A percentile compares a stretch with the other conserved stretches of the same genome.
phyloP scores from a whole-genome alignment of 2,113 vertebrate species.

The Gymnarchus niloticus region DNA sequence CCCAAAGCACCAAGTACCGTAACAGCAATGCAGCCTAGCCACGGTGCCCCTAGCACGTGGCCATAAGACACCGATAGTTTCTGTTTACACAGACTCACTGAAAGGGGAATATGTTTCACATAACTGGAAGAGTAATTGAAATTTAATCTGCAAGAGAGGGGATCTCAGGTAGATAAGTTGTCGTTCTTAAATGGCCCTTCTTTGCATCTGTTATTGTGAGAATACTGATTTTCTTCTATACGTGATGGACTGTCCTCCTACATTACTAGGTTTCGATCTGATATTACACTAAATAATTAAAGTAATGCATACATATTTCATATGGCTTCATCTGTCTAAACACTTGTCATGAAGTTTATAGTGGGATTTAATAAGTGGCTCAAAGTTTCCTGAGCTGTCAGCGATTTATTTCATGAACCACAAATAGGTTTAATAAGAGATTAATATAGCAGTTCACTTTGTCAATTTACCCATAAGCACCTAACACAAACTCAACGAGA shows the following conservation, averaged over 20 bases:
- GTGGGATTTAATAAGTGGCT: background rate
- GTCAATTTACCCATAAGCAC: background rate
- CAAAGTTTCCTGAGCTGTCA: background rate
- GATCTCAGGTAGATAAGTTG: background rate
- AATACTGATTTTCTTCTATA: background rate
- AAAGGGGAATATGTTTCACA: background rate
- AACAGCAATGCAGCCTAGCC: background rate
- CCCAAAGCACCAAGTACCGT: background rate
- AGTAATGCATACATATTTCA: background rate
- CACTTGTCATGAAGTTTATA: background rate
- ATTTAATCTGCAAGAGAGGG: background rate
- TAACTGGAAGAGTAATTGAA: background rate
- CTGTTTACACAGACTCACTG: constrained; percentile 1
- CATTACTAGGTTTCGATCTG: background rate
- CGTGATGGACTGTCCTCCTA: background rate
- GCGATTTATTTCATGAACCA: background rate
- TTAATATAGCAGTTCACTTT: background rate
- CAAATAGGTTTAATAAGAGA: background rate
- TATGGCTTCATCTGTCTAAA: background rate
- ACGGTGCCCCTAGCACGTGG: background rate
- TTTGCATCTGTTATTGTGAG: background rate
- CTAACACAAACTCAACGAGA: background rate
- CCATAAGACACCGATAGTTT: background rate
- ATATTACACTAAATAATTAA: background rate
- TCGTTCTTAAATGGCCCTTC: background rate